phyloP scores from a whole-genome alignment of 2,888 invertebrate genomes.

The Tanytarsus gracilentus region DNA sequence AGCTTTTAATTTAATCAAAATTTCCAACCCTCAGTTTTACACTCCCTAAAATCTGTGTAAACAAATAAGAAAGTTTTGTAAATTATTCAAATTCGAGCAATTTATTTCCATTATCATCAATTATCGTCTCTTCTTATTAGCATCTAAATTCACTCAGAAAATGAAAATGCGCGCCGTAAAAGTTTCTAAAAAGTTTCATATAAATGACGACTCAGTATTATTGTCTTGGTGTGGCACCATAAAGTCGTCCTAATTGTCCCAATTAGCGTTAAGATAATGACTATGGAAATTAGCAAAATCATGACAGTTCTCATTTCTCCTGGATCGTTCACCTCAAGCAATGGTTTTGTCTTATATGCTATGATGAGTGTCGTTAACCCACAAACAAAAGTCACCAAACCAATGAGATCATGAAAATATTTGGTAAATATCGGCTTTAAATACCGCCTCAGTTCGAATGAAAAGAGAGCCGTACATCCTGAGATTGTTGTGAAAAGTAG shows the following conservation, averaged over 20 bases:
- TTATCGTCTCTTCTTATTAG: neutral
- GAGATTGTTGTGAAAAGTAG: neutral
- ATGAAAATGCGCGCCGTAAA: neutral
- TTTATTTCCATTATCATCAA: neutral
- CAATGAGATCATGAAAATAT: neutral
- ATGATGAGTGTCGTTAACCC: neutral
- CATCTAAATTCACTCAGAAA: neutral
- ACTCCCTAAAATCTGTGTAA: too few species aligned
- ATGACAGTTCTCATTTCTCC: slow-evolving; percentile 3
- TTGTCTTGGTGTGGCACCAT: neutral
- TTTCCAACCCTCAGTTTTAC: too few species aligned
- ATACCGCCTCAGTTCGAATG: neutral
- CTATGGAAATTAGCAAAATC: neutral
- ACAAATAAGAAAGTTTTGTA: too few species aligned
- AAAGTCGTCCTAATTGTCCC: neutral
- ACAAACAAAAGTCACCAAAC: neutral
- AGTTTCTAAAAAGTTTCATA: neutral
- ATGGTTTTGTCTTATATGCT: neutral
- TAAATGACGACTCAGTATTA: neutral
- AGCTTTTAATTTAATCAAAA: too few species aligned
- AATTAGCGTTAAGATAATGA: neutral
- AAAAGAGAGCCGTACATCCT: neutral
- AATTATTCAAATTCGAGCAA: neutral
- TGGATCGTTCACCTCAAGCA: neutral
- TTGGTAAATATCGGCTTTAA: neutral